phyloP scores from a whole-genome alignment of 2,797 vertebrate genomes.

The Pangasius sanitwongsei region DNA sequence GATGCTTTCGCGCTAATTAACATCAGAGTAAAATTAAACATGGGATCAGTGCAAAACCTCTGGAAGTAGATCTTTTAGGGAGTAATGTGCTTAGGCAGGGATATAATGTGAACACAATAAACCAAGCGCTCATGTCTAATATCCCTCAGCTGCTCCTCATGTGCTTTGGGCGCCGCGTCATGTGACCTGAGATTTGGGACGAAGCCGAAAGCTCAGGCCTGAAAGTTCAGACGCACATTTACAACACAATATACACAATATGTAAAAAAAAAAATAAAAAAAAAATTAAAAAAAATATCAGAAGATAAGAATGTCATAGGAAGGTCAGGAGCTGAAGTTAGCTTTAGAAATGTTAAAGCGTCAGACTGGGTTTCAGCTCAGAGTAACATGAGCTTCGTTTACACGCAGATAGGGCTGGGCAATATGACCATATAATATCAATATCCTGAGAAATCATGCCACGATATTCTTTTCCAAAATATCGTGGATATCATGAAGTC shows the following conservation, averaged over 20 bases:
- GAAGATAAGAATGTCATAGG: not conserved
- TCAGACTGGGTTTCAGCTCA: not conserved
- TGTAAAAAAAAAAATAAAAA: too few species aligned
- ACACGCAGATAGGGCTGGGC: not conserved
- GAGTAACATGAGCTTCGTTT: not conserved
- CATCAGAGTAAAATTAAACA: not conserved
- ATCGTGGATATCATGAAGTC: not conserved
- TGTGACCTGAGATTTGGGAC: slow-evolving; percentile 65
- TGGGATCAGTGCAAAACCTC: not conserved
- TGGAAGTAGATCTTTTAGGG: not conserved
- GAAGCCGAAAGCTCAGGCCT: slow-evolving; percentile 22
- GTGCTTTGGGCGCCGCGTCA: slow-evolving; percentile 72
- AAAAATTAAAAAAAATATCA: not conserved
- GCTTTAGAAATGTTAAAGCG: not conserved
- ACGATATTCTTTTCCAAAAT: not conserved
- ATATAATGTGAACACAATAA: not conserved
- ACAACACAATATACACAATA: not conserved
- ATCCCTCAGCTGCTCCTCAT: slow-evolving; percentile 86
- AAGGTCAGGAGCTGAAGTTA: not conserved
- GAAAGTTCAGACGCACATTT: not conserved
- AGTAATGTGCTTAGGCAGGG: slow-evolving; percentile 10
- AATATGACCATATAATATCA: not conserved
- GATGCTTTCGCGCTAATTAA: not conserved
- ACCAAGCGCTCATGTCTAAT: slow-evolving; percentile 62
- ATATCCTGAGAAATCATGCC: not conserved